Conservation (phyloP, 2,797 vertebrate genomes). For the Loriculus beryllinus region DNA sequence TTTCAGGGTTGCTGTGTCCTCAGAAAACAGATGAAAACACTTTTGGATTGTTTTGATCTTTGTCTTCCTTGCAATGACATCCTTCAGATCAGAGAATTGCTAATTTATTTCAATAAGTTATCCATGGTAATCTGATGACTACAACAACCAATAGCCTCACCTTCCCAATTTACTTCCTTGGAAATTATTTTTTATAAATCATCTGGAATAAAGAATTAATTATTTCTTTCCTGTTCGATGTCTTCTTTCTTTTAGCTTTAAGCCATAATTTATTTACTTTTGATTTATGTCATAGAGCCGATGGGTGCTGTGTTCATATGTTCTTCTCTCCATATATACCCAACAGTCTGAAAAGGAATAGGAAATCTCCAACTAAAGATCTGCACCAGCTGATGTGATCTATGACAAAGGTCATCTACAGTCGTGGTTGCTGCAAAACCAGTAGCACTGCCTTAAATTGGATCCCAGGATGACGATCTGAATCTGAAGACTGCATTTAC, state of each 20-base stretch:
- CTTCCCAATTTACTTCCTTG: background rate
- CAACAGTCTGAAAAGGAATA: background rate
- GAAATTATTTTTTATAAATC: background rate
- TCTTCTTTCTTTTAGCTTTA: background rate
- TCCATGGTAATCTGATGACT: background rate
- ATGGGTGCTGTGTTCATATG: background rate
- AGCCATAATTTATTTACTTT: background rate
- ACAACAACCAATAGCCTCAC: background rate
- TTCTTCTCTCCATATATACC: background rate
- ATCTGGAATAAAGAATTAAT: background rate
- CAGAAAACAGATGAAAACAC: background rate
- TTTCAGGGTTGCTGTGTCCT: background rate
- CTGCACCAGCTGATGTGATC: background rate
- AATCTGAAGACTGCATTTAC: background rate
- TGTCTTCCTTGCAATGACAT: background rate
- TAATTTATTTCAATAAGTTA: constrained; percentile 20
- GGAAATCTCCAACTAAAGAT: background rate
- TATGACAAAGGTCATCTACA: background rate
- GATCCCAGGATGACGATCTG: background rate
- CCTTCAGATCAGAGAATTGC: background rate
- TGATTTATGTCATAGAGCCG: background rate
- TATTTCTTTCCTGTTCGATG: background rate
- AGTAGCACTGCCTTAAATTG: background rate
- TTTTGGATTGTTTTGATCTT: background rate
- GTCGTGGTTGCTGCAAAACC: background rate